Percentiles rank a stretch among this genome's conserved stretches.
Conservation (phyloP, 2,888 invertebrate species). For the Drosophila barbarae region DNA sequence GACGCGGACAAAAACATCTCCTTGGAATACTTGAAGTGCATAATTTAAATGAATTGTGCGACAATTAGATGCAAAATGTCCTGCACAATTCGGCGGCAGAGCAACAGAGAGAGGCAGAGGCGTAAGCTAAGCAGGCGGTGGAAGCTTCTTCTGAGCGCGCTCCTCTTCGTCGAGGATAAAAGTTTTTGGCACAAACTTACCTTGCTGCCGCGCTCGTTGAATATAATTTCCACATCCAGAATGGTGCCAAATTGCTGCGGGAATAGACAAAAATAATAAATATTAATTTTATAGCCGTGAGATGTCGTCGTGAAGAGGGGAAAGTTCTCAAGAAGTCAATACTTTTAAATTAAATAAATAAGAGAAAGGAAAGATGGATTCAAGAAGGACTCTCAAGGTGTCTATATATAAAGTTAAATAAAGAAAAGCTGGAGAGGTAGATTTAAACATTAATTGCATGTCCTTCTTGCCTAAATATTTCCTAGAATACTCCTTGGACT, state of each 20-base stretch:
- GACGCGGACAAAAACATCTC: conserved; percentile 36
- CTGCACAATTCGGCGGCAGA: conserved; percentile 23
- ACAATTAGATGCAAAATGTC: conserved; percentile 53
- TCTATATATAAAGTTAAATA: neutral
- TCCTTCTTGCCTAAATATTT: no score
- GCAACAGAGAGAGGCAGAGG: neutral
- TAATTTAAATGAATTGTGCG: conserved; percentile 75
- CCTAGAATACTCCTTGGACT: no score
- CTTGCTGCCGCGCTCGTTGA: conserved; percentile 99
- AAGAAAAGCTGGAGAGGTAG: neutral
- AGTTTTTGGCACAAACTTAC: conserved; percentile 83
- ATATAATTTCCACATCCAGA: conserved; percentile 99
- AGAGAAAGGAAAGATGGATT: neutral
- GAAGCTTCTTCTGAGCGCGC: conserved; percentile 7
- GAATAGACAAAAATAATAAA: conserved; percentile 25
- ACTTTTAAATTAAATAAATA: conserved; percentile 1
- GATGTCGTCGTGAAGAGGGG: neutral
- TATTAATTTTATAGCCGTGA: conserved; percentile 8
- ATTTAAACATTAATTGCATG: neutral
- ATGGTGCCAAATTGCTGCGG: conserved; percentile 97
- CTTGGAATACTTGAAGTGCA: conserved; percentile 55
- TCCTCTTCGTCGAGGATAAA: conserved; percentile 8
- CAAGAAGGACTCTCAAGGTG: neutral
- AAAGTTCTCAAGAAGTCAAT: conserved; percentile 5
- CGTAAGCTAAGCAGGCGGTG: conserved; percentile 10